phyloP scores from a whole-genome alignment of 92 coral and sea anemone species.

The Zoanthus sansibaricus region DNA sequence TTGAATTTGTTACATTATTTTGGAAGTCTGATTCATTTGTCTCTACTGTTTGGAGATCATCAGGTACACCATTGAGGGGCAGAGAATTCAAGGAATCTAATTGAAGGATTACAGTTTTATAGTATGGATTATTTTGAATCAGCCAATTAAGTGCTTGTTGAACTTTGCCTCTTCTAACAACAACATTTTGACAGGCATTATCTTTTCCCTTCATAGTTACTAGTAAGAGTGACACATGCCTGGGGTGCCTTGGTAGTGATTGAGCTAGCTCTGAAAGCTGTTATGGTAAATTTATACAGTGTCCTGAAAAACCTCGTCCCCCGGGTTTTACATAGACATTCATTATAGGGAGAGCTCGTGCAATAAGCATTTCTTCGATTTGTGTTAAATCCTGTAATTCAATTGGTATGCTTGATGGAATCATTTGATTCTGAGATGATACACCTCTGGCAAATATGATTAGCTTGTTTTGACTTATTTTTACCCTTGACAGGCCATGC shows the following conservation, averaged over 20 bases:
- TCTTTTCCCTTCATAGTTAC: constrained; percentile 66
- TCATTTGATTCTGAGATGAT: constrained; percentile 37
- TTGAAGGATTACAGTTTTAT: too few relatives aligned
- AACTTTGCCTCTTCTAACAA: constrained; percentile 50
- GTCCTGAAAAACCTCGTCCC: constrained; percentile 52
- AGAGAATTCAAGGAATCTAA: too few relatives aligned
- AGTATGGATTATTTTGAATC: constrained; percentile 19
- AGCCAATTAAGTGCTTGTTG: constrained; percentile 48
- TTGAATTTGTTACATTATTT: too few relatives aligned
- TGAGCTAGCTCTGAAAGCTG: constrained; percentile 36
- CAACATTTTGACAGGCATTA: constrained; percentile 48
- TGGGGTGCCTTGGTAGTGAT: constrained; percentile 34
- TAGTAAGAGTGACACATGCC: constrained; percentile 38
- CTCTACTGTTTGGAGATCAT: too few relatives aligned
- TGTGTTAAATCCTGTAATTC: constrained; percentile 54
- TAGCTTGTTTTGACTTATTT: too few relatives aligned
- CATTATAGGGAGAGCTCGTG: neutral
- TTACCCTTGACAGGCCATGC: too few relatives aligned
- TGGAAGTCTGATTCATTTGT: too few relatives aligned
- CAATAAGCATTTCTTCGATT: constrained; percentile 11
- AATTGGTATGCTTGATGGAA: constrained; percentile 52
- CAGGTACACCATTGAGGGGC: too few relatives aligned
- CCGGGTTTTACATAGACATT: constrained; percentile 57
- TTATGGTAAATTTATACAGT: constrained; percentile 60
- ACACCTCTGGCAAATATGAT: constrained; percentile 45